These are phyloP conservation scores for Mycetomoellerius zeteki DNA, from an alignment of 1,140 invertebrate genomes.

Conservation along the genomic window DNA sequence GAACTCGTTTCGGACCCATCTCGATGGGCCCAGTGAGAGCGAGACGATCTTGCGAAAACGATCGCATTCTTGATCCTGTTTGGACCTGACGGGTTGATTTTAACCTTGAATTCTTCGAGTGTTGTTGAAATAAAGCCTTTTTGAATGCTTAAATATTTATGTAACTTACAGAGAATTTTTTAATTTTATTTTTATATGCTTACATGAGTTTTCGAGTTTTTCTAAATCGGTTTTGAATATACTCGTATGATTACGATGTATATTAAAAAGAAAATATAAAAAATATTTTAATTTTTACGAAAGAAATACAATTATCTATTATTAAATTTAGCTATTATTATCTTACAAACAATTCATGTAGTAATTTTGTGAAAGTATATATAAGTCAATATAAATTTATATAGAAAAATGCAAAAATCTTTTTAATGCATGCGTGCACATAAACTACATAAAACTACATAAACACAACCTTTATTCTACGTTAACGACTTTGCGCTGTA, in stretches of 20 bases:
- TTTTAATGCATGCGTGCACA: background rate
- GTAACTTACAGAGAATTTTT: background rate
- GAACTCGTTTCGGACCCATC: slow-evolving; percentile 75
- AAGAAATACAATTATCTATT: too few relatives aligned
- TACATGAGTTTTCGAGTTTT: background rate
- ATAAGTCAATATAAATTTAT: background rate
- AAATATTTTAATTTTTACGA: too few relatives aligned
- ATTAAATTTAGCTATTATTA: background rate
- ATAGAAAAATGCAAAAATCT: background rate
- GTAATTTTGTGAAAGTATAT: background rate
- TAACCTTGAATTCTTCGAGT: background rate
- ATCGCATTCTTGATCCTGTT: slow-evolving; percentile 63
- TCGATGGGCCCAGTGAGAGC: slow-evolving; percentile 16
- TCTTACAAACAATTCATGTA: background rate
- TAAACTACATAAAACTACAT: background rate
- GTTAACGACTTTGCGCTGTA: background rate
- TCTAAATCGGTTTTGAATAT: background rate
- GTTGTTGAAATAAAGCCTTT: slow-evolving; percentile 8
- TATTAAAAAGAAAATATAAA: too few relatives aligned
- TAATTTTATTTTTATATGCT: background rate
- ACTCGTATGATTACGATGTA: background rate
- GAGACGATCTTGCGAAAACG: slow-evolving; percentile 40
- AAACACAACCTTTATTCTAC: slow-evolving; percentile 11
- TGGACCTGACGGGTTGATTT: slow-evolving; percentile 3
- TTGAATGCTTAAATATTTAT: background rate